A percentile compares a stretch with the other conserved stretches of the same genome.
These are phyloP conservation scores for Laothoe populi DNA, from an alignment of 2,888 invertebrate species.

Conservation along the genomic window DNA sequence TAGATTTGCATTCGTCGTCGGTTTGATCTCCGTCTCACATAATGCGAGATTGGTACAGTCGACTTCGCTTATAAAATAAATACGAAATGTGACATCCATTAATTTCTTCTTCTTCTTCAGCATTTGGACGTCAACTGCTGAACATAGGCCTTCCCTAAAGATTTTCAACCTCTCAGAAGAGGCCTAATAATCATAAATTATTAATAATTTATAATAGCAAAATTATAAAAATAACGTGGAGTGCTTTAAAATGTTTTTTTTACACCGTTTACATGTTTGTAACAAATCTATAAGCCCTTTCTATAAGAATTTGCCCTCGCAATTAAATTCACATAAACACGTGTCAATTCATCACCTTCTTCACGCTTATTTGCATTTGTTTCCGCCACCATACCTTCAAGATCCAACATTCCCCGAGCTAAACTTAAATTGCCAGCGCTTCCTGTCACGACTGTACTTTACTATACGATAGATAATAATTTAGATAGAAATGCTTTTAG, in stretches of 20 bases:
- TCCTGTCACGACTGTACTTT: constrained; percentile 6
- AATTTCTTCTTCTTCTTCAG: neutral
- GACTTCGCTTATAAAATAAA: neutral
- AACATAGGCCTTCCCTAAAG: too few relatives aligned
- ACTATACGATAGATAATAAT: constrained; percentile 25
- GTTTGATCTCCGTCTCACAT: constrained; percentile 27
- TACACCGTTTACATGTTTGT: too few relatives aligned
- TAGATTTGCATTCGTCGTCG: constrained; percentile 30
- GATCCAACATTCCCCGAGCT: neutral
- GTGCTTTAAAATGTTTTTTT: too few relatives aligned
- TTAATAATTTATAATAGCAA: too few relatives aligned
- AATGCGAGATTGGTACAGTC: constrained; percentile 24
- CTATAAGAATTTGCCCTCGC: neutral
- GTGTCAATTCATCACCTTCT: neutral
- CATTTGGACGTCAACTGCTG: too few relatives aligned
- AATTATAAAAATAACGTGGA: too few relatives aligned
- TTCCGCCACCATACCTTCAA: neutral
- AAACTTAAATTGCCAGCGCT: constrained; percentile 7
- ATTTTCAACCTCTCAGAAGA: too few relatives aligned
- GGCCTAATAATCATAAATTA: too few relatives aligned
- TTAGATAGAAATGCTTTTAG: constrained; percentile 23
- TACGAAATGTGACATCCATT: neutral
- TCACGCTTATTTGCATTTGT: constrained; percentile 8
- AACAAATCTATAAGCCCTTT: too few relatives aligned
- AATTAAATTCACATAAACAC: neutral